phyloP scores from a whole-genome alignment of 2,888 invertebrate species.

The Punctoribates punctum region DNA sequence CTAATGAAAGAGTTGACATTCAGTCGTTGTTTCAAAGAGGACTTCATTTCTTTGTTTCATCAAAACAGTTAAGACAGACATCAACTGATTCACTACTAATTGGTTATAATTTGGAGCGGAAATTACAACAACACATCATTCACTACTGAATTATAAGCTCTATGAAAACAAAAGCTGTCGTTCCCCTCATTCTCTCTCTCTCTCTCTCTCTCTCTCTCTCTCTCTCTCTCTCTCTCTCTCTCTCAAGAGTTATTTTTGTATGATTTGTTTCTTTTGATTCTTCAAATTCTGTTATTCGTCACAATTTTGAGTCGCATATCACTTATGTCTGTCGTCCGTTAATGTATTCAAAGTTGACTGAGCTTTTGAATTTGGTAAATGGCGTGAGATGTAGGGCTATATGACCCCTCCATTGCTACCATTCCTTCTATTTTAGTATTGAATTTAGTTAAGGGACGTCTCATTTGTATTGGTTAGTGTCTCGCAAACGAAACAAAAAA shows the following conservation, averaged over 20 bases:
- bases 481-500: slow-evolving; percentile 14
- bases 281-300: slow-evolving; percentile 5
- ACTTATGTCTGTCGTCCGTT: slow-evolving; percentile 9
- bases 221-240: neutral
- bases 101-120: slow-evolving; percentile 26
- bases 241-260: neutral
- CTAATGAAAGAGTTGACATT: no score
- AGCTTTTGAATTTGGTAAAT: slow-evolving; percentile 25
- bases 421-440: neutral
- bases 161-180: slow-evolving; percentile 6
- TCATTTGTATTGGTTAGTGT: slow-evolving; percentile 32
- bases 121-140: slow-evolving; percentile 17
- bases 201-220: no score
- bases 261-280: neutral
- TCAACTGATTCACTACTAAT: neutral
- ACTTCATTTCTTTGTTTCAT: neutral
- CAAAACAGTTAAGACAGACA: neutral
- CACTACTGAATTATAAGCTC: neutral
- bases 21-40: no score
- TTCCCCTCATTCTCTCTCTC: neutral
- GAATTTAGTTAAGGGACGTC: slow-evolving; percentile 14
- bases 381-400: slow-evolving; percentile 26
- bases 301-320: neutral
- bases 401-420: slow-evolving; percentile 9
- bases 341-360: slow-evolving; percentile 18